Evolutionary conservation across 1,140 invertebrate species (phyloP).

Genomic region (Eupristina koningsbergeri): DNA sequence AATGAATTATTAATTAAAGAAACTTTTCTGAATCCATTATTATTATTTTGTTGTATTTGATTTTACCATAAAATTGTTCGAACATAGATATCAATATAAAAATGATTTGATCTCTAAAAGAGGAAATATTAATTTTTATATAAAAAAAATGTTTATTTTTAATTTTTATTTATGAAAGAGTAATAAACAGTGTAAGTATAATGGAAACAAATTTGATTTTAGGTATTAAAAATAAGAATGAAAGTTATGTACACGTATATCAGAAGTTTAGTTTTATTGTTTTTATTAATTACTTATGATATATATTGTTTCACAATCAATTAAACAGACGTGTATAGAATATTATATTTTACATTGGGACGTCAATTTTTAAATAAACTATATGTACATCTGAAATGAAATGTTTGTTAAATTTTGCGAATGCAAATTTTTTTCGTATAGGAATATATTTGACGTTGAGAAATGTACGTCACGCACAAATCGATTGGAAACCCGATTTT

Average conservation of each 20-base stretch:
- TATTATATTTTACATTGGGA: constrained; percentile 66
- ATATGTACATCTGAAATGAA: constrained; percentile 54
- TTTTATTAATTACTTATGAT: constrained; percentile 15
- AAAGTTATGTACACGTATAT: constrained; percentile 4
- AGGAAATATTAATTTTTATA: too few relatives aligned
- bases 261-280: constrained; percentile 1
- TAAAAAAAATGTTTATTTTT: too few relatives aligned
- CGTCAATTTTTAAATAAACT: constrained; percentile 54
- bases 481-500: constrained; percentile 30
- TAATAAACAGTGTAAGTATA: too few relatives aligned
- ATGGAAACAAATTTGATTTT: neutral
- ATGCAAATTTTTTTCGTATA: constrained; percentile 41
- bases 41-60: too few relatives aligned
- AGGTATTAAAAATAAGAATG: neutral
- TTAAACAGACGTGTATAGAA: constrained; percentile 71
- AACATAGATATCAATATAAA: too few relatives aligned
- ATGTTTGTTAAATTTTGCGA: constrained; percentile 30
- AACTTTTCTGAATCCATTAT: too few relatives aligned
- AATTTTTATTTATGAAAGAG: too few relatives aligned
- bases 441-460: constrained; percentile 49
- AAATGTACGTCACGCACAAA: constrained; percentile 45
- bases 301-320: constrained; percentile 70
- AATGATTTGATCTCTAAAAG: too few relatives aligned
- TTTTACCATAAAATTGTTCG: too few relatives aligned
- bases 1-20: too few relatives aligned